Conservation (phyloP, 35 echinoderm and acorn worm species). For the Chiridota heheva region DNA sequence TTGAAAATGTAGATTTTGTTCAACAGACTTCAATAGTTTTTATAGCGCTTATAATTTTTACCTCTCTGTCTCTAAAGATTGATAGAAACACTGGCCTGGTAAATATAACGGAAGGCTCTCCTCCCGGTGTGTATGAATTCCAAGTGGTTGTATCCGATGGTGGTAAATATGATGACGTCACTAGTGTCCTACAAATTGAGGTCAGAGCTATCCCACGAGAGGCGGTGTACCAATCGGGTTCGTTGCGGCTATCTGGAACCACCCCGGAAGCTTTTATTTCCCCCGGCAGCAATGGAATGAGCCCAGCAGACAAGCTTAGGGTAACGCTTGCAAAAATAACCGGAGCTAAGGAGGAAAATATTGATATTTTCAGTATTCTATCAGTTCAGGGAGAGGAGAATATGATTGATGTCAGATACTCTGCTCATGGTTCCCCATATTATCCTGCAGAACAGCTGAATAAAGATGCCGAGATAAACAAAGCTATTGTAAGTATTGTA, state of each 20-base stretch:
- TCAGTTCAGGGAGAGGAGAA: conserved; percentile 56
- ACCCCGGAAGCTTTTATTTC: conserved; percentile 77
- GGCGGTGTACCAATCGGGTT: conserved; percentile 88
- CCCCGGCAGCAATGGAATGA: conserved; percentile 16
- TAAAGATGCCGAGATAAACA: conserved; percentile 42
- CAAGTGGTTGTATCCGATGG: conserved; percentile 60
- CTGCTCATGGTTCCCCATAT: conserved; percentile 94
- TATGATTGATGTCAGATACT: conserved; percentile 74
- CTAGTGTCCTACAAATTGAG: conserved; percentile 52
- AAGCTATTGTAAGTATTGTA: conserved; percentile 34
- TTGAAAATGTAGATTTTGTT: too few species aligned
- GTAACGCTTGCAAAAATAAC: conserved; percentile 53
- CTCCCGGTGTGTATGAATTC: conserved; percentile 57
- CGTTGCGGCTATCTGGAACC: conserved; percentile 58
- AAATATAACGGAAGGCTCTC: conserved; percentile 62
- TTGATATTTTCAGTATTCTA: conserved; percentile 93
- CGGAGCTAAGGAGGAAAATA: conserved; percentile 72
- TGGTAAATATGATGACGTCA: conserved; percentile 27
- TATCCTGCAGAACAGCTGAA: conserved; percentile 84
- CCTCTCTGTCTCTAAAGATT: conserved; percentile 61
- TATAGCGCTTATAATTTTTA: too few species aligned
- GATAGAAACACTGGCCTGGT: conserved; percentile 67
- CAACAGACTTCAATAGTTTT: too few species aligned
- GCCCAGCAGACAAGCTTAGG: conserved; percentile 51
- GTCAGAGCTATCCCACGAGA: conserved; percentile 81